These are phyloP conservation scores for Gastracanthus pulcherrimus DNA, from an alignment of 2,888 invertebrate genomes.

Conservation along the genomic window DNA sequence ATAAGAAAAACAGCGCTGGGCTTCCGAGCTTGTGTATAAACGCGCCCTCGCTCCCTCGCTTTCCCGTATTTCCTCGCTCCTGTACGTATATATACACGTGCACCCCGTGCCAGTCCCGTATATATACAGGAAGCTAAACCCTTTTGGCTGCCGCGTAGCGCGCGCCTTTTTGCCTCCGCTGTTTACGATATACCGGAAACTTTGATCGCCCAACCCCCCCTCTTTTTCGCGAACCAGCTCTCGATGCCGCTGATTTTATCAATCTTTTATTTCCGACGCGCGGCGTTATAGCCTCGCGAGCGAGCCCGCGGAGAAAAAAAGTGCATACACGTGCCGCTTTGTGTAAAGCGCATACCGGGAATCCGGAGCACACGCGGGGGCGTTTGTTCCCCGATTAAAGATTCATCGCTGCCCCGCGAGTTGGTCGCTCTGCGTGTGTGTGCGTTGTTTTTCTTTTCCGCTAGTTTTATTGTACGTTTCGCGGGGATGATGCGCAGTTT, in stretches of 20 bases:
- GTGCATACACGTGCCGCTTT: neutral
- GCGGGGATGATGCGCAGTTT: neutral
- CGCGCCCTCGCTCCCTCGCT: neutral
- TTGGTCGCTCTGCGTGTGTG: neutral
- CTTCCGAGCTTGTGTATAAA: neutral
- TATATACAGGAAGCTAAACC: too few species aligned
- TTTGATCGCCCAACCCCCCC: neutral
- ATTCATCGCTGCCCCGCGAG: neutral
- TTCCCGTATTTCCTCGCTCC: too few species aligned
- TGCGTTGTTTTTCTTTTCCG: too few species aligned
- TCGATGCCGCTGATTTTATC: conserved; percentile 34
- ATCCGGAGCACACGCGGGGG: neutral
- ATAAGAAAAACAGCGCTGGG: conserved; percentile 18
- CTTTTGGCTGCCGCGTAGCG: neutral
- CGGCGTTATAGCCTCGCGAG: neutral
- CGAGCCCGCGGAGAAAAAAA: neutral
- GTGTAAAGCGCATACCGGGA: neutral
- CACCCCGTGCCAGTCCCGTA: too few species aligned
- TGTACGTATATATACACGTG: too few species aligned
- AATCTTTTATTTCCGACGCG: conserved; percentile 20
- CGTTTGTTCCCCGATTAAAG: conserved; percentile 7
- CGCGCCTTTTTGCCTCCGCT: too few species aligned
- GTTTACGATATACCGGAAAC: conserved; percentile 26
- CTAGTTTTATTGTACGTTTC: neutral
- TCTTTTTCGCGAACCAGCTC: neutral